Evolutionary conservation across 2,797 vertebrate species (phyloP), one percentile per base, ranked within the genome.

Genomic region (Sebastes nivosus): DNA sequence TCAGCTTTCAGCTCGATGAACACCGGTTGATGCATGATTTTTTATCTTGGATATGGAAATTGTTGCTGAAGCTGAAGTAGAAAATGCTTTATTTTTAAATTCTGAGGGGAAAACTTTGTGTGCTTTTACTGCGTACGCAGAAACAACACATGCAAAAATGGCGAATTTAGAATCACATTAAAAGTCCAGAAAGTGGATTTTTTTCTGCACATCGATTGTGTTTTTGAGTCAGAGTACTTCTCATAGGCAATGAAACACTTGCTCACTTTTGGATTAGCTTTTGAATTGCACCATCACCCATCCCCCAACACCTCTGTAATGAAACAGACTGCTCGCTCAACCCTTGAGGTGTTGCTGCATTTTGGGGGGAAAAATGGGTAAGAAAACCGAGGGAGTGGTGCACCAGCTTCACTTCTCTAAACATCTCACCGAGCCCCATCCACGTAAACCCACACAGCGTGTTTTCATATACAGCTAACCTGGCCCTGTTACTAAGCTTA

Each of bases 401-500:
- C 71, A 68, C 72, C 67, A 57, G 88, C 92, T 93, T 95, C 92
- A 92, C 92, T 95, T 91, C 88, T 90, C 89, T 88, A 94, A 95
- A 95, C 89, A 84, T 82, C 61, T 84, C 63, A n/a, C 72, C 20
- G 67, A 80, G 69, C 29, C 70, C 36, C 42, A 5, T 80, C 80
- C 22, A 36, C 27, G 36, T 50, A 71, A 52, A 64, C 64, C 54
- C 34, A 2, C 70, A 24, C 80, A 81, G 75, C 78, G 68, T 75
- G 87, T 95, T 96, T 95, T 95, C 94, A 94, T 88, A 38, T 93
- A 89, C 80, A 80, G 85, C 93, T 89, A 95, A 95, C 96, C 96
- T 94, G 94, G 95, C 92, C 94, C 89, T 83, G 95, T 95, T 95
- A 91, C 95, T 94, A 94, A 97, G 95, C 94, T 95, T 96, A 96